Evolutionary conservation across 2,888 invertebrate species (phyloP), one percentile per base, ranked within the genome.

Genomic region (Ichneumoninae sp.): DNA sequence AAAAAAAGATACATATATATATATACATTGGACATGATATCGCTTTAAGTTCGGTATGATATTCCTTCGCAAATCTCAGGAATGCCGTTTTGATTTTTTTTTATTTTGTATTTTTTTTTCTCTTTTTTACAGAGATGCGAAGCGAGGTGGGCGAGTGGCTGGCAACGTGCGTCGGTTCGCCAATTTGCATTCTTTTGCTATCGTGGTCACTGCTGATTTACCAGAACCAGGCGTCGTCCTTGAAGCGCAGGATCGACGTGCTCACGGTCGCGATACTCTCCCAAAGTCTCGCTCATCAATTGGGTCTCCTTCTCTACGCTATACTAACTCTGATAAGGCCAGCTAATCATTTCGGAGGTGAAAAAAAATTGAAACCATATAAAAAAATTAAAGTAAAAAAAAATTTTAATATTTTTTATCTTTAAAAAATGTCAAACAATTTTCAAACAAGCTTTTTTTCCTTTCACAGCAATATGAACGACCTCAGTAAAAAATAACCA

Each of bases 161-260:
- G 89, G 93, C 93, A 89, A 94, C 94, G 86, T 94, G 94, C 88
- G 94, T 94, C 84, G 93, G 93, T 87, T 94, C 94, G 81, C 94
- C 94, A 81, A 91, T 94, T 86, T 93, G 93, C 88, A 91, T 94
- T 84, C 93, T 94, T 54, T 90, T 94, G 82, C 90, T 94, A 65
- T 93, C 93, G 69, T 94, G 94, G 94, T 93, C 93, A 26, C 91
- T 94, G 76, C 92, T 94, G 88, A 94, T 94, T 80, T 94, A 94
- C 88, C 94, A 94, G 91, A 94, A 94, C 79, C 94, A 94, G 84
- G 91, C 93, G 44, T 90, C 92, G 26, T 90, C 91, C 69, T 86
- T 90, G 82, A 93, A 95, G 92, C 89, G 94, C 52, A 94, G 94
- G 68, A 93, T 94, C 86, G 95, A 95, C 88, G 91, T 94, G 60